A percentile compares a stretch with the other conserved stretches of the same genome.
phyloP scores from a whole-genome alignment of 2,113 vertebrate species.

The Spilogale gracilis region DNA sequence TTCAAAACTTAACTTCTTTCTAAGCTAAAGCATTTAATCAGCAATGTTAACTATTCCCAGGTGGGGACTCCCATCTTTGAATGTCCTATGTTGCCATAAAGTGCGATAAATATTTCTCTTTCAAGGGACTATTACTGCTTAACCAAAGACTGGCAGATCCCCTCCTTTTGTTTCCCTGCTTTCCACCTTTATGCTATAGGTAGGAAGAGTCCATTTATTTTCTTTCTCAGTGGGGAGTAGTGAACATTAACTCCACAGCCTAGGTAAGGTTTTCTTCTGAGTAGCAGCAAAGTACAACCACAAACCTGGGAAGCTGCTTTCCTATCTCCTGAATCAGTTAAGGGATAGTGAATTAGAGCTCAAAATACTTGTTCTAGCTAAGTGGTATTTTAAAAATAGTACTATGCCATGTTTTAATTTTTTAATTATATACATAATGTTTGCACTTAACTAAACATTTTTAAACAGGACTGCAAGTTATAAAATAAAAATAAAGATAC shows the following conservation, averaged over 20 bases:
- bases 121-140: neutral
- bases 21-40: conserved; percentile 5
- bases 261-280: conserved; percentile 47
- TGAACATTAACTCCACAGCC: neutral
- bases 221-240: neutral
- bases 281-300: neutral
- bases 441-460: neutral
- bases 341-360: neutral
- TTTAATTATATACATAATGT: conserved; percentile 47
- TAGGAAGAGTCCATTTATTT: conserved; percentile 22
- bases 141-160: neutral
- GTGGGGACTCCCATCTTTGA: neutral
- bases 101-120: conserved; percentile 9
- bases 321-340: conserved; percentile 42
- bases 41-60: neutral
- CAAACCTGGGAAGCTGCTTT: conserved; percentile 39
- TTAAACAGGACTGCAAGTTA: neutral
- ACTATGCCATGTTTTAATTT: conserved; percentile 39
- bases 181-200: neutral
- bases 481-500: conserved; percentile 47
- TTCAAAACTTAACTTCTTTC: conserved; percentile 15
- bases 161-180: neutral
- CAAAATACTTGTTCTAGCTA: conserved; percentile 11
- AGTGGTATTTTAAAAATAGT: conserved; percentile 27
- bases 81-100: neutral